Percentiles rank a stretch among this genome's conserved stretches.
Evolutionary conservation across 2,797 vertebrate genomes (phyloP).

Genomic region (Pyrocephalus nanus): DNA sequence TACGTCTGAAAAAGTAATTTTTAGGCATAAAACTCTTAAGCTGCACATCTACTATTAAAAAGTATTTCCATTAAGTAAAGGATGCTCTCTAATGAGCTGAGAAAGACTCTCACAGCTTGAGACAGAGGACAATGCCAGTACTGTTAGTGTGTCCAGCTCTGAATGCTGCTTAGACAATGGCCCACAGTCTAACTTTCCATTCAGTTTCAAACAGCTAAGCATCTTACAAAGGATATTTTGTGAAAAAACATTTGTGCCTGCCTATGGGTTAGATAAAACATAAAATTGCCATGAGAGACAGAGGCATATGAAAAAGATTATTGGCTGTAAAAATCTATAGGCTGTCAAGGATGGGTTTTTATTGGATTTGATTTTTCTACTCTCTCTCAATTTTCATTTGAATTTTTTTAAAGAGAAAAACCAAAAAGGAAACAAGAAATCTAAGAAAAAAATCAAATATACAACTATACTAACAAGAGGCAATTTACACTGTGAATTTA

Average conservation of each 20-base stretch:
- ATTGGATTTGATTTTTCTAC: conserved; percentile 1
- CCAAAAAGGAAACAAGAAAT: background rate
- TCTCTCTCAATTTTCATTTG: background rate
- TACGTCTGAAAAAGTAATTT: background rate
- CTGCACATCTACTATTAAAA: background rate
- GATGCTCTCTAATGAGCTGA: background rate
- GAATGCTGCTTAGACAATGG: conserved; percentile 1
- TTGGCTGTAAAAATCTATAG: background rate
- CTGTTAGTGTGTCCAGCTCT: background rate
- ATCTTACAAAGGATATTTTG: conserved; percentile 28
- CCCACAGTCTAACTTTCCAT: background rate
- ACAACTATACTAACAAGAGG: background rate
- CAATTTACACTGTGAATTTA: background rate
- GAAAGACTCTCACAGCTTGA: background rate
- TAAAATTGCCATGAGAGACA: conserved; percentile 15
- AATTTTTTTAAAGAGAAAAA: background rate
- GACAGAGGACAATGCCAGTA: background rate
- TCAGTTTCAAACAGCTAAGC: conserved; percentile 1
- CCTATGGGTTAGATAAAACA: background rate
- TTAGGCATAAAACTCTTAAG: background rate
- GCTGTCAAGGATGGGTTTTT: background rate
- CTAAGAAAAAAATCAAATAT: background rate
- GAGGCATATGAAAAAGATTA: conserved; percentile 7
- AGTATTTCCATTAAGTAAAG: background rate
- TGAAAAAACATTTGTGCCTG: conserved; percentile 22